A percentile compares a stretch with the other conserved stretches of the same genome.
These are phyloP conservation scores for Phrixothrix hirtus DNA, from an alignment of 2,888 invertebrate species.

Conservation along the genomic window DNA sequence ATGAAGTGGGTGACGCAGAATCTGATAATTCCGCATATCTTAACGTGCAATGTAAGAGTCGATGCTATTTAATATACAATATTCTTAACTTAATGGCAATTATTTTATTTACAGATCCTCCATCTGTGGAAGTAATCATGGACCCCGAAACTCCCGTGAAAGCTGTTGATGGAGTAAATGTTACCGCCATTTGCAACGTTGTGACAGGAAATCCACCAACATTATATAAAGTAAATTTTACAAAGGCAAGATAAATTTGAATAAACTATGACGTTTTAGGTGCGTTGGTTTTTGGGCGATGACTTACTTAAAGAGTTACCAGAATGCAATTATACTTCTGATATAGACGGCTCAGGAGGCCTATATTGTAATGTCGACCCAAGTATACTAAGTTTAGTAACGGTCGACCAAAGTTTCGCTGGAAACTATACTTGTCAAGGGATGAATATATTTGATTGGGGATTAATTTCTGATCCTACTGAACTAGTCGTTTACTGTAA, in stretches of 20 bases:
- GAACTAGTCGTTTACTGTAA: conserved; percentile 82
- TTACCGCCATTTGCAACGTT: conserved; percentile 81
- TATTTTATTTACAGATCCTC: conserved; percentile 68
- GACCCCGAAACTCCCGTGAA: conserved; percentile 75
- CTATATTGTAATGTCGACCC: conserved; percentile 85
- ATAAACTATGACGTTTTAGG: conserved; percentile 39
- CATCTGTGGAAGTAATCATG: conserved; percentile 76
- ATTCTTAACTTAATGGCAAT: too few relatives aligned
- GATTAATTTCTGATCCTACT: conserved; percentile 73
- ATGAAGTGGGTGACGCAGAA: conserved; percentile 75
- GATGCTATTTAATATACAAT: too few relatives aligned
- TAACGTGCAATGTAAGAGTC: conserved; percentile 79
- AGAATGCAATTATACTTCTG: conserved; percentile 68
- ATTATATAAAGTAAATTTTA: conserved; percentile 65
- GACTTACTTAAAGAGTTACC: conserved; percentile 82
- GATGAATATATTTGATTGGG: conserved; percentile 87
- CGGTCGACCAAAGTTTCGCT: conserved; percentile 85
- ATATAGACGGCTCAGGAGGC: conserved; percentile 54
- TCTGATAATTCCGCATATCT: conserved; percentile 76
- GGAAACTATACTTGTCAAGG: conserved; percentile 95
- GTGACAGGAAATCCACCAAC: conserved; percentile 76
- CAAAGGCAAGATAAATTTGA: background rate
- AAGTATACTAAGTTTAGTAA: conserved; percentile 79
- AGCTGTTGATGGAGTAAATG: conserved; percentile 77
- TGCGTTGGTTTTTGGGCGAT: conserved; percentile 83